Conservation (phyloP, 1,140 invertebrate species). For the Polypedilum pembai region DNA sequence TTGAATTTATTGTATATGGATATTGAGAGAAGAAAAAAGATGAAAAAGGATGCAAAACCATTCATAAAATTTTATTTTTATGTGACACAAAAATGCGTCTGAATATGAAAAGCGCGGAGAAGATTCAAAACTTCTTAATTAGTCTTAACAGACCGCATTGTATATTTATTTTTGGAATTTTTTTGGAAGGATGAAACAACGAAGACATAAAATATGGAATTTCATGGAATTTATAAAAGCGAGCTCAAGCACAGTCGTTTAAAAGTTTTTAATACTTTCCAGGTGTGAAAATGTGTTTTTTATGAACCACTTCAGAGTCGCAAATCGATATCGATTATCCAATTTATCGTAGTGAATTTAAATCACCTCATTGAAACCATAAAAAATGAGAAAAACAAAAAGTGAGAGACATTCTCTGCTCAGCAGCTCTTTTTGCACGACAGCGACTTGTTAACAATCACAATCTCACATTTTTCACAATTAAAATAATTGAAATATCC, state of each 20-base stretch:
- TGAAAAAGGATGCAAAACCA: conserved; percentile 8
- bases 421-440: neutral
- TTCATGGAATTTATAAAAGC: conserved; percentile 3
- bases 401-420: neutral
- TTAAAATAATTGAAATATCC: neutral
- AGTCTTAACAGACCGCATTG: neutral
- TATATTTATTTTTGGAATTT: neutral
- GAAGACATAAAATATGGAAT: conserved; percentile 3
- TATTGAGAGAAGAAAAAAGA: neutral
- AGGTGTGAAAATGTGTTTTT: conserved; percentile 26
- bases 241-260: neutral
- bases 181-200: neutral
- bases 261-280: neutral
- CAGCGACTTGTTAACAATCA: conserved; percentile 16
- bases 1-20: neutral
- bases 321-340: conserved; percentile 28
- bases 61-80: neutral
- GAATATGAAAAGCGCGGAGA: neutral
- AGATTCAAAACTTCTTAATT: conserved; percentile 20
- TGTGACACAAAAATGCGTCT: neutral
- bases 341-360: conserved; percentile 17
- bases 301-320: neutral
- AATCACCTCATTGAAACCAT: conserved; percentile 27
- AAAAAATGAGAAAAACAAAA: neutral
- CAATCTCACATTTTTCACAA: neutral